A percentile compares a stretch with the other conserved stretches of the same genome.
Evolutionary conservation across 2,888 invertebrate species (phyloP).

Genomic region (Drosophila nigricruria): DNA sequence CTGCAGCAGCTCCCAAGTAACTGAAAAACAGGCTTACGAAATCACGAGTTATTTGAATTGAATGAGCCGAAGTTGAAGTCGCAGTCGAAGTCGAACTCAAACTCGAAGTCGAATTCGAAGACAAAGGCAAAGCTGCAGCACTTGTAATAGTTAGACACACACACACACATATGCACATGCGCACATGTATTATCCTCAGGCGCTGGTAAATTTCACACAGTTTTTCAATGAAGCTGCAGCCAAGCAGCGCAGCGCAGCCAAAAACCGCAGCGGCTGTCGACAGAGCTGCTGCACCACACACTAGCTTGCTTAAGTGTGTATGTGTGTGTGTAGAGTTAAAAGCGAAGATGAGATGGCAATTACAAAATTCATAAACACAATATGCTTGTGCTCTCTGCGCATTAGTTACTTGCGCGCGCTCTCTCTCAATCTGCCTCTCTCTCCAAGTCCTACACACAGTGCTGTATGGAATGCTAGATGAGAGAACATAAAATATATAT

Average conservation of each 20-base stretch:
- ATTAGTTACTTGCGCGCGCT: slow-evolving; percentile 11
- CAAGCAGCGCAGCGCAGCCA: slow-evolving; percentile 22
- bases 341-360: slow-evolving; percentile 58
- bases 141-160: slow-evolving; percentile 59
- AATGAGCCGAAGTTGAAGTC: slow-evolving; percentile 62
- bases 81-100: slow-evolving; percentile 30
- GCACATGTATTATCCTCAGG: slow-evolving; percentile 45
- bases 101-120: slow-evolving; percentile 30
- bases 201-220: slow-evolving; percentile 65
- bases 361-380: slow-evolving; percentile 64
- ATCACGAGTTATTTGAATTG: slow-evolving; percentile 80
- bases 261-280: slow-evolving; percentile 16
- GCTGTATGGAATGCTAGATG: slow-evolving; percentile 68
- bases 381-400: slow-evolving; percentile 28
- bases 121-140: slow-evolving; percentile 52
- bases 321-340: slow-evolving; percentile 36
- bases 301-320: slow-evolving; percentile 13
- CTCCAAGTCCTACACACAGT: slow-evolving; percentile 62
- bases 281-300: slow-evolving; percentile 42
- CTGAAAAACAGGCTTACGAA: slow-evolving; percentile 78
- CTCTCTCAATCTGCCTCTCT: slow-evolving; percentile 17
- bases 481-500: slow-evolving; percentile 10
- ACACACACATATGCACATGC: slow-evolving; percentile 27
- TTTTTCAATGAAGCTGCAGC: slow-evolving; percentile 58
- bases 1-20: slow-evolving; percentile 65